Base-by-base conservation (phyloP, 2,888 invertebrate species). In the Coenonympha glycerion region DNA sequence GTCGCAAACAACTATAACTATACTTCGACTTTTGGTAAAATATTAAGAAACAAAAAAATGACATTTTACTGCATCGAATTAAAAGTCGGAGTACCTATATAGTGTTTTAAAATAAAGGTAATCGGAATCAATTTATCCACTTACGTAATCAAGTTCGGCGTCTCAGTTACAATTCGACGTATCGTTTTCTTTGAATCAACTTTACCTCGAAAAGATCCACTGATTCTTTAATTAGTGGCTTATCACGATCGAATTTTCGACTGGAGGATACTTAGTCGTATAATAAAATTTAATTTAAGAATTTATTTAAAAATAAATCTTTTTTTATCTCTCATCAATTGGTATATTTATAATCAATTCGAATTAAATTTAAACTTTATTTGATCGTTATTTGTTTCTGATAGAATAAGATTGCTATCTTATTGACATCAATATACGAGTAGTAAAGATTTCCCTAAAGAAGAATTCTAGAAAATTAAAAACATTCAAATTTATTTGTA, bases 111-210 rank as follows among this genome's bases (percentile, higher is more conserved):
- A n/a, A n/a, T n/a, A 72, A 11, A 70, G 65, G 73, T 77, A 77
- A 79, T 76, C 71, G 66, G 68, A 79, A 76, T 77, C 75, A 75
- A 81, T 81, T 79, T 74, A 76, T 78, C 80, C 79, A 73, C 68
- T 71, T 81, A 76, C 74, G 73, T 74, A 79, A 84, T 71, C 70
- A 67, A 65, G 63, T 70, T 75, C 72, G 79, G 68, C 65, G 63
- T 70, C 72, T 80, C 77, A 73, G 79, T 81, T 81, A 75, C 76
- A 70, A 73, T 68, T 70, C 66, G 62, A 67, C 68, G 73, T 74
- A 76, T 79, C 73, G 70, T 74, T 70, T 72, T 66, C 68, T 57
- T 55, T 42, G 45, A 56, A 53, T 36, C 24, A 31, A 48, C 50
- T 48, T 54, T 58, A 54, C 57, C 48, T 55, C 54, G 55, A 58